Conservation (phyloP, 2,113 vertebrate genomes). For the Brachypteracias leptosomus region DNA sequence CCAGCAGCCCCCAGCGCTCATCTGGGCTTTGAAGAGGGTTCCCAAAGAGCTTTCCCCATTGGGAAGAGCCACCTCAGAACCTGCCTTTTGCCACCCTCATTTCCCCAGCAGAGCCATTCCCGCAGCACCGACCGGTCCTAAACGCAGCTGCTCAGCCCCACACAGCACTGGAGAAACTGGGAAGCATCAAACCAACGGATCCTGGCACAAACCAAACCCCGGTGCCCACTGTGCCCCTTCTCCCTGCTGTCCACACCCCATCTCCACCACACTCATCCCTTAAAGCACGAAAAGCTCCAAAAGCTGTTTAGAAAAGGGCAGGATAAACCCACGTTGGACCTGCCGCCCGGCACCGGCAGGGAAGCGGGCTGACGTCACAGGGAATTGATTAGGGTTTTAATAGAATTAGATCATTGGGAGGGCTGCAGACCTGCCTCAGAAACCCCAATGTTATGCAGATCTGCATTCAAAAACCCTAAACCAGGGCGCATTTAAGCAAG, state of each 20-base stretch:
- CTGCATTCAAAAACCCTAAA: background rate
- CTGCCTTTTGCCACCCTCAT: accelerated
- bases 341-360: background rate
- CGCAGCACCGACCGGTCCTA: accelerated
- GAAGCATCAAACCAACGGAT: background rate
- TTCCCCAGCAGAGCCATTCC: background rate
- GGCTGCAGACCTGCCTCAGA: conserved; percentile 28
- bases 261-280: background rate
- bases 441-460: conserved; percentile 44
- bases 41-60: background rate
- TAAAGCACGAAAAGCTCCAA: background rate
- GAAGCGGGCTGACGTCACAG: background rate
- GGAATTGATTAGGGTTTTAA: conserved; percentile 49
- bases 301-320: background rate
- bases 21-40: background rate
- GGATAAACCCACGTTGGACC: background rate
- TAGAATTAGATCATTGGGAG: conserved; percentile 40
- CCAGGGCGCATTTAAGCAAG: conserved; percentile 20
- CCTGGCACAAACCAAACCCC: background rate
- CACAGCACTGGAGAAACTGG: background rate
- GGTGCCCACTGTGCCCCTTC: background rate
- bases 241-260: background rate
- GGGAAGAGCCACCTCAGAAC: background rate
- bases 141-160: accelerated
- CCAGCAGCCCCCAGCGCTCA: accelerated